phyloP scores from a whole-genome alignment of 2,888 invertebrate genomes.

The Esperia sulphurella region DNA sequence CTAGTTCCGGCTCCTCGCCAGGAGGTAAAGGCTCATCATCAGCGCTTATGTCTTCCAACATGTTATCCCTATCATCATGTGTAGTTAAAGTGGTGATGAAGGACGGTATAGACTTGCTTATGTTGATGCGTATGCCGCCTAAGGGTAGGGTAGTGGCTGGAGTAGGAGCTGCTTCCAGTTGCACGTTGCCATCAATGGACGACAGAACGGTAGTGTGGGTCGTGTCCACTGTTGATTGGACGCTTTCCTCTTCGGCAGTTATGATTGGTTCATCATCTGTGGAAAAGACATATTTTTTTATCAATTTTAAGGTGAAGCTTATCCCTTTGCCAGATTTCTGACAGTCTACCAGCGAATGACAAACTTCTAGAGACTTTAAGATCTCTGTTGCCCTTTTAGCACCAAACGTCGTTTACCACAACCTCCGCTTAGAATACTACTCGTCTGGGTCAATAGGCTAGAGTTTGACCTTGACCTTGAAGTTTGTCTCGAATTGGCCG shows the following conservation, averaged over 20 bases:
- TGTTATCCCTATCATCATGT: slow-evolving; percentile 41
- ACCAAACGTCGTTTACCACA: too few species aligned
- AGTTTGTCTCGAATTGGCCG: too few species aligned
- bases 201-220: slow-evolving; percentile 79
- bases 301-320: too few species aligned
- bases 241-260: slow-evolving; percentile 60
- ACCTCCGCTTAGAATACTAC: too few species aligned
- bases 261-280: slow-evolving; percentile 76
- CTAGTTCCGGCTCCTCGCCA: slow-evolving; percentile 75
- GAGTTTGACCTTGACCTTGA: slow-evolving; percentile 82
- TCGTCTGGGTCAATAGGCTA: slow-evolving; percentile 84
- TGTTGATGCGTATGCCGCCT: slow-evolving; percentile 89
- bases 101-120: slow-evolving; percentile 81
- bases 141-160: slow-evolving; percentile 54
- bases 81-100: slow-evolving; percentile 19
- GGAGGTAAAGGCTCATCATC: slow-evolving; percentile 79
- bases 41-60: slow-evolving; percentile 50
- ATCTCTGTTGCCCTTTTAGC: too few species aligned
- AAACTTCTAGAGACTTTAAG: too few species aligned
- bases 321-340: too few species aligned
- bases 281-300: neutral
- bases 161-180: slow-evolving; percentile 74
- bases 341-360: too few species aligned
- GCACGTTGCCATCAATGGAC: slow-evolving; percentile 89
- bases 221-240: slow-evolving; percentile 61